Percentiles rank a stretch among this genome's conserved stretches.
Evolutionary conservation across 2,113 vertebrate genomes (phyloP).

Genomic region (Crotalus viridis): DNA sequence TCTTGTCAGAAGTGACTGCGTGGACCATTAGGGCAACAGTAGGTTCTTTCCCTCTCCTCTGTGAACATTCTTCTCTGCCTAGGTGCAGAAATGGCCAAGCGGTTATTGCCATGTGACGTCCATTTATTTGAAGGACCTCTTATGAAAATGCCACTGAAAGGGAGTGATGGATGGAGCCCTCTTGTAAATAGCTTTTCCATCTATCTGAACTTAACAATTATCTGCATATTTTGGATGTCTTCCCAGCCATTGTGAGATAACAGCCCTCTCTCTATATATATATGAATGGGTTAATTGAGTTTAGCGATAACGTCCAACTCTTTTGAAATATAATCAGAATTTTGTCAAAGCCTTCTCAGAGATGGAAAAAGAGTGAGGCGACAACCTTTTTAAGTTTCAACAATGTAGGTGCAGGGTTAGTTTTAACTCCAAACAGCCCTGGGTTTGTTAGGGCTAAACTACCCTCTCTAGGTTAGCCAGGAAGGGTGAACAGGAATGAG

Average conservation of each 20-base stretch:
- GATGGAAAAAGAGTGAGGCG: slow-evolving; percentile 26
- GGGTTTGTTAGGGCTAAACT: neutral
- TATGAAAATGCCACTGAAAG: neutral
- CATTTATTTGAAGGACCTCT: neutral
- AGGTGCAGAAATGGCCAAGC: neutral
- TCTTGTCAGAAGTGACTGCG: neutral
- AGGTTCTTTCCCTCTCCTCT: too few relatives aligned
- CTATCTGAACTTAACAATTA: slow-evolving; percentile 2
- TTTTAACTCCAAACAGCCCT: neutral
- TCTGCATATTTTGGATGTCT: slow-evolving; percentile 28
- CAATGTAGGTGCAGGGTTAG: neutral
- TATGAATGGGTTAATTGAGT: slow-evolving; percentile 6
- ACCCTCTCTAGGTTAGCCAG: neutral
- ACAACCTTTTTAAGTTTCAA: slow-evolving; percentile 22
- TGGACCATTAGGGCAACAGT: neutral
- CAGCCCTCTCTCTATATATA: neutral
- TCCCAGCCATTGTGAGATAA: neutral
- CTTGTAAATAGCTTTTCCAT: neutral
- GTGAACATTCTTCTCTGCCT: neutral
- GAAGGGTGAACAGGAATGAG: neutral
- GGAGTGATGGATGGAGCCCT: slow-evolving; percentile 12
- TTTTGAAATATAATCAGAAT: slow-evolving; percentile 21
- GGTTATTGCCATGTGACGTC: neutral
- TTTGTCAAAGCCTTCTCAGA: neutral
- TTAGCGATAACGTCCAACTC: neutral